Base-by-base conservation (phyloP, 64 coral and sea anemone species). In the Dendronephthya gigantea region DNA sequence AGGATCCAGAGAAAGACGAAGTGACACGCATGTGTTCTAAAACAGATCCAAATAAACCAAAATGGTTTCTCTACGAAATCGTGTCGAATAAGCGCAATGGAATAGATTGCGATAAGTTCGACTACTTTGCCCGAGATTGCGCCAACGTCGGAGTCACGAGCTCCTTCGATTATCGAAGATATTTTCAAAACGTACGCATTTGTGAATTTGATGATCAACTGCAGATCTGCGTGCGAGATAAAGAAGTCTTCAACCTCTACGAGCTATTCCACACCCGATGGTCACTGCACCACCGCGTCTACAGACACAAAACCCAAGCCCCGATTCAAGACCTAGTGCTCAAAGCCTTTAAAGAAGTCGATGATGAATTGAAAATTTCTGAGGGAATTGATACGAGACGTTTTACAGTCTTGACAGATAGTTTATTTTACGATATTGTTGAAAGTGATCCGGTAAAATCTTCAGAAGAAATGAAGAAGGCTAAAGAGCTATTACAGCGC, bases 51-150 rank as follows among this genome's bases (percentile, higher is more conserved):
- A n/a, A n/a, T 7, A 22, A 39, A 14, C 37, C 55, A 0, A 66
- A 88, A 9, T 68, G 49, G 82, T 87, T 87, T 12, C 49, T 89
- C 39, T 55, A 70, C 82, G 82, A 98, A 90, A 98, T 98, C 66
- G 95, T 98, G 17, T 92, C 95, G 25, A 98, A 98, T 84, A 98
- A 98, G 58, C 88, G 95, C 36, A 98, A 89, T 12, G 95, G 95
- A 13, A 98, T 98, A 27, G 95, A 98, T 89, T 92, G 93, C 0
- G 95, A 98, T 85, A 98, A 98, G 52, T 98, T 90, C 84, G 95
- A 98, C 41, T 98, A 98, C 70, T 98, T 98, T 85, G 84, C 92
- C 10, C 82, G 95, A 32, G 95, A 98, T 48, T 98, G 95, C 36
- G 89, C 91, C 29, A 87, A 86, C 25, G 89, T 98, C 17, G 95